Conservation (phyloP, 2,888 invertebrate species). For the Catocala nupta region DNA sequence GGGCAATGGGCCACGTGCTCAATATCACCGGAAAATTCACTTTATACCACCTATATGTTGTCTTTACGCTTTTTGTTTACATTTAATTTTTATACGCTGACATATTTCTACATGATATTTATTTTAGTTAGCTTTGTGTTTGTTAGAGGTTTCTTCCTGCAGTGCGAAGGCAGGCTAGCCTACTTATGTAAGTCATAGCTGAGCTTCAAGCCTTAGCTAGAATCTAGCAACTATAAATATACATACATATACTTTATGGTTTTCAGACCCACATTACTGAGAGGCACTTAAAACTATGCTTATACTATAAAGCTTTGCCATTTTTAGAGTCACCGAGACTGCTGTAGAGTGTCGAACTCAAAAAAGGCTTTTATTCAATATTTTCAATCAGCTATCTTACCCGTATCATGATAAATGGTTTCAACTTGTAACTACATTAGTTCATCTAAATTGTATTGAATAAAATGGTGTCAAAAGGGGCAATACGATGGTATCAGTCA, state of each 20-base stretch:
- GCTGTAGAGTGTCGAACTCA: constrained; percentile 22
- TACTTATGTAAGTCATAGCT: no score
- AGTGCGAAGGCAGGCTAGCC: no score
- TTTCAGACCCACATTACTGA: no score
- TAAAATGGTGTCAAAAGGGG: constrained; percentile 19
- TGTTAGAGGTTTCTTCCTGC: constrained; percentile 19
- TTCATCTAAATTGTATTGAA: constrained; percentile 50
- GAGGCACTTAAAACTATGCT: no score
- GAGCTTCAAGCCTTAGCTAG: no score
- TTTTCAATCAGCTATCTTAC: constrained; percentile 43
- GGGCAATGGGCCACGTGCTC: constrained; percentile 70
- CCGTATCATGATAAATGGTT: constrained; percentile 54
- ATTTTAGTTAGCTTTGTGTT: no score
- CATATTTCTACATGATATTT: not conserved
- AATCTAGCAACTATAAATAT: no score
- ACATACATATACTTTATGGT: no score
- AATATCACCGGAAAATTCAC: constrained; percentile 78
- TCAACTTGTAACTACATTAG: constrained; percentile 55
- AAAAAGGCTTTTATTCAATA: constrained; percentile 53
- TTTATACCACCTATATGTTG: constrained; percentile 57
- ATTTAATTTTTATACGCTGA: constrained; percentile 21
- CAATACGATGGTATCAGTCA: no score
- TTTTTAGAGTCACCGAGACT: no score
- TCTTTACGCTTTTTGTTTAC: constrained; percentile 30
- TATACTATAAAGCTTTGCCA: no score